Evolutionary conservation across 2,113 vertebrate genomes (phyloP).

Genomic region (Eonycteris spelaea): DNA sequence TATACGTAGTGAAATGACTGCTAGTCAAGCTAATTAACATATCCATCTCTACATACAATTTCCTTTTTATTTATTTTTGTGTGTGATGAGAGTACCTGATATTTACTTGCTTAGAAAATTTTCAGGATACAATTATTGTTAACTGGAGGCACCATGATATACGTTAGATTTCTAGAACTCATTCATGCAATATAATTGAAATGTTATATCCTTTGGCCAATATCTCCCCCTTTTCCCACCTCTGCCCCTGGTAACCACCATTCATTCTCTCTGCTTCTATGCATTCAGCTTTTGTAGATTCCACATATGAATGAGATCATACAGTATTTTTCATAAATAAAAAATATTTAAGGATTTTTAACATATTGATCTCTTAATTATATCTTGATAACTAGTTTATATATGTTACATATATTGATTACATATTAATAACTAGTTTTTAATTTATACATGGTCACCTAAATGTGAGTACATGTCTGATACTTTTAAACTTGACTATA

Average conservation of each 20-base stretch:
- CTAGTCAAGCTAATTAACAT: not conserved
- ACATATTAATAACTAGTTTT: not conserved
- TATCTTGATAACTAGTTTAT: not conserved
- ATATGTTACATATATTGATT: not conserved
- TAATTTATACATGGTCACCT: not conserved
- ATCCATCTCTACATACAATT: not conserved
- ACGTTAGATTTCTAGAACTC: not conserved
- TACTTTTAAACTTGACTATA: not conserved
- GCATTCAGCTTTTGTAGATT: not conserved
- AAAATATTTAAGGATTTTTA: not conserved
- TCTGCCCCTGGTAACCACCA: not conserved
- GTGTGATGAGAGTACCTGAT: not conserved
- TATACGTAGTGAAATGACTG: not conserved
- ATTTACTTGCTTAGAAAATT: not conserved
- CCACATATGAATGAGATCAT: not conserved
- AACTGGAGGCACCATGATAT: not conserved
- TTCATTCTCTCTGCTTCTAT: not conserved
- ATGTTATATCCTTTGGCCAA: not conserved
- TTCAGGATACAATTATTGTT: not conserved
- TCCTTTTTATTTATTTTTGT: not conserved
- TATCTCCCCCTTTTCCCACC: not conserved
- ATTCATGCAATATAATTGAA: not conserved
- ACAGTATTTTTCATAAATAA: not conserved
- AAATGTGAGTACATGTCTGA: constrained; percentile 22
- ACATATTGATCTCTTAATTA: not conserved